Evolutionary conservation across 2,113 vertebrate species (phyloP).

Genomic region (Notothenia rossii): DNA sequence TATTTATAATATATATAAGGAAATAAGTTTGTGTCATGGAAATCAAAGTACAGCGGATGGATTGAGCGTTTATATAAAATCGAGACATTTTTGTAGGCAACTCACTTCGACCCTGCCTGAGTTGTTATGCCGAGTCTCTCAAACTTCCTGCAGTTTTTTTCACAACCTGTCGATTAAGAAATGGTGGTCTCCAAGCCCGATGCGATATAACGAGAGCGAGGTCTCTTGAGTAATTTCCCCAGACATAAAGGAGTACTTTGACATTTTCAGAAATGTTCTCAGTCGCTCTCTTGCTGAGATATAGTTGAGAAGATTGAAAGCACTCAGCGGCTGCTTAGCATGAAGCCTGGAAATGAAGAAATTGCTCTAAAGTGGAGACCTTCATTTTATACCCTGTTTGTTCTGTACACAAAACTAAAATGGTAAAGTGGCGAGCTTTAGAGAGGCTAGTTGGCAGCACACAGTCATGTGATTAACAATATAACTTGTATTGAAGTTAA

Average conservation of each 20-base stretch:
- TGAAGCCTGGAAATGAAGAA: neutral
- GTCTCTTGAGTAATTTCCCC: slow-evolving; percentile 1
- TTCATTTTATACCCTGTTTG: neutral
- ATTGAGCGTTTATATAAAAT: too few relatives aligned
- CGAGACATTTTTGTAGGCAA: neutral
- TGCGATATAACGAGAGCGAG: neutral
- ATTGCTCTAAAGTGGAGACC: neutral
- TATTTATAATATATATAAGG: too few relatives aligned
- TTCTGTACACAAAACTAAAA: neutral
- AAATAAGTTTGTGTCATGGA: too few relatives aligned
- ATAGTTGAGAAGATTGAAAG: neutral
- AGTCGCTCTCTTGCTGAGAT: neutral
- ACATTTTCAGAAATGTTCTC: neutral
- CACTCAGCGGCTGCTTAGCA: neutral
- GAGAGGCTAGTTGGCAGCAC: neutral
- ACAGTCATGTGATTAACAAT: too few relatives aligned
- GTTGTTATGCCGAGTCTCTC: neutral
- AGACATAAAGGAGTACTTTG: neutral
- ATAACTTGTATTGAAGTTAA: too few relatives aligned
- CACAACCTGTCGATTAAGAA: neutral
- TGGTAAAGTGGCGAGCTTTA: neutral
- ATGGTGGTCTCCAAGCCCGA: neutral
- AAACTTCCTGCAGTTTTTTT: neutral
- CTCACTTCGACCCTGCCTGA: neutral
- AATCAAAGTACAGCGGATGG: too few relatives aligned